Evolutionary conservation across 2,797 vertebrate genomes (phyloP).

Genomic region (Chromobotia macracanthus): DNA sequence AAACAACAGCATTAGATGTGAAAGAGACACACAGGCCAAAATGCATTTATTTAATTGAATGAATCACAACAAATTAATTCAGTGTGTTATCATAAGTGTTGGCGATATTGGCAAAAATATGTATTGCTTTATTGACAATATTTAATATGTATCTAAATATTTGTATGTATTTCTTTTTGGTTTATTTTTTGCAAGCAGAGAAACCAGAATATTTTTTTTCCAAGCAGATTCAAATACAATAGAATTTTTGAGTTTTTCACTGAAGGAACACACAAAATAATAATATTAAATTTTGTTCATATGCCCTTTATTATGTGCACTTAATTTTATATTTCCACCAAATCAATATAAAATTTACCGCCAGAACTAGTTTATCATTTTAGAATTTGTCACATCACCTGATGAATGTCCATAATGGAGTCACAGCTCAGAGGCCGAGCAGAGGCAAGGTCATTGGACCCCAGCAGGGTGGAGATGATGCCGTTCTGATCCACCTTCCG

Average conservation of each 20-base stretch:
- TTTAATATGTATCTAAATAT: no score
- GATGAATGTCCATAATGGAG: conserved; percentile 95
- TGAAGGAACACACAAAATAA: neutral
- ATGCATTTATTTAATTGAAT: neutral
- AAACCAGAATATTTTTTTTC: no score
- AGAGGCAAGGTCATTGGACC: conserved; percentile 95
- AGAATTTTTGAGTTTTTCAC: neutral
- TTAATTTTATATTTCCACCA: neutral
- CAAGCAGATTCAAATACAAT: no score
- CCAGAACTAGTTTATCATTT: neutral
- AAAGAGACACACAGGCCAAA: no score
- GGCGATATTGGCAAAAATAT: no score
- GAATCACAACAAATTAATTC: neutral
- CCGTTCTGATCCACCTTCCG: conserved; percentile 96
- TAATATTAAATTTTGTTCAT: neutral
- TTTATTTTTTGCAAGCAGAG: no score
- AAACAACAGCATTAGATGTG: neutral
- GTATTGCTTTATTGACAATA: neutral
- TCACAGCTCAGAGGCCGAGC: conserved; percentile 94
- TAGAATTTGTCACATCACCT: conserved; percentile 78
- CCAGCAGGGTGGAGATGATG: conserved; percentile 94
- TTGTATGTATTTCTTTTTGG: no score
- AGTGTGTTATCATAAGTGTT: neutral
- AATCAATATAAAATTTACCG: neutral
- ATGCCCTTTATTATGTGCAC: no score